Evolutionary conservation across 2,888 invertebrate species (phyloP), one percentile per base, ranked within the genome.

Genomic region (Apotomis turbidana): DNA sequence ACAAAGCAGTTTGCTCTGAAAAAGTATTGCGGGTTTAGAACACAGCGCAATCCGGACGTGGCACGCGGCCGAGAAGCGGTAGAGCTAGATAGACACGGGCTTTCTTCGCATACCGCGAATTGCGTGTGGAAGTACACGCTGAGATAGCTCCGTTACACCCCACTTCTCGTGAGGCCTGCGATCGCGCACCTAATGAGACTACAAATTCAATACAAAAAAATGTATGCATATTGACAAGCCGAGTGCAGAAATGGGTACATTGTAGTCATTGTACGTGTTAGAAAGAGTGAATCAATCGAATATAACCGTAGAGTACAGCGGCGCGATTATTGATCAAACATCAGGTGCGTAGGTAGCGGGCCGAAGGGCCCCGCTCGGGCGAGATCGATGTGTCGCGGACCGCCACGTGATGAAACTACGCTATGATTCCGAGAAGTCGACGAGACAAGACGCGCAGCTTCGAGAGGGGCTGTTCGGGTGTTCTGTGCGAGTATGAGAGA

Each of bases 31-130:
- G 12, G 49, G 36, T 36, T 51, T 66, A 36, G 44, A 55, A 44
- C 15, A 44, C 10, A n/a, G 54, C 36, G 46, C 27, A 9, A 58
- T 54, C 58, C 71, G 67, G 67, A 61, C 61, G 27, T 44, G 54
- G 54, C 71, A 71, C 59, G 68, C 76, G 68, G 70, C 59, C 74
- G 69, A 71, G 73, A 70, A 70, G 74, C 76, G 71, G 76, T 78
- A 81, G 64, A 64, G 54, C 64, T 54, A 64, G 10, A 64, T 64
- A 55, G 27, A 54, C 78, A 80, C 78, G 82, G 85, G 85, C 86
- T 91, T 91, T 92, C 91, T 87, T 67, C 67, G 57, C 90, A 91
- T 91, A 87, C 91, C 90, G 79, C 68, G 73, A 78, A 75, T 90
- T 83, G 91, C 91, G 90, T 91, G 92, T 79, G 73, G 70, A 68